Evolutionary conservation across 2,888 invertebrate genomes (phyloP).

Genomic region (Saturnia pavonia): DNA sequence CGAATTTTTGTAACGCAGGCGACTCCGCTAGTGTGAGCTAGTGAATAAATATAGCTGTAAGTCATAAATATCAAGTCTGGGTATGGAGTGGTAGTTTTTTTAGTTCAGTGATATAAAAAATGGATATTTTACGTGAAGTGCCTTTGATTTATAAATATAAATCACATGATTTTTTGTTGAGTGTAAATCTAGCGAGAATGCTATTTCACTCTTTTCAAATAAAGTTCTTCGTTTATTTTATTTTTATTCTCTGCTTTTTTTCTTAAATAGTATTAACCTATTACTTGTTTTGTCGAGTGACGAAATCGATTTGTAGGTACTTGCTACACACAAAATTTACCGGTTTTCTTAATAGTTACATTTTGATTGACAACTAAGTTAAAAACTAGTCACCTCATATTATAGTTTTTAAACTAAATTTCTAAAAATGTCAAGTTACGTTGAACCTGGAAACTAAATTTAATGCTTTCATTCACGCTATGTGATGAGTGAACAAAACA

Average conservation of each 20-base stretch:
- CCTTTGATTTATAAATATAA: not conserved
- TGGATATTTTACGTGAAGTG: slow-evolving; percentile 6
- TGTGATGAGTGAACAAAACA: not conserved
- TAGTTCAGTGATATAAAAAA: slow-evolving; percentile 9
- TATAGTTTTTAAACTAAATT: too few species aligned
- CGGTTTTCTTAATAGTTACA: too few species aligned
- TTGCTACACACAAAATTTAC: too few species aligned
- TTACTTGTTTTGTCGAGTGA: too few species aligned
- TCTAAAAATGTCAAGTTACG: not conserved
- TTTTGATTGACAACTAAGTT: too few species aligned
- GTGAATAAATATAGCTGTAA: not conserved
- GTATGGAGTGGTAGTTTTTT: slow-evolving; percentile 1
- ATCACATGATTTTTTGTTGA: not conserved
- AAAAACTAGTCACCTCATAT: too few species aligned
- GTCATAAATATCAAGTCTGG: slow-evolving; percentile 1
- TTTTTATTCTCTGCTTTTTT: too few species aligned
- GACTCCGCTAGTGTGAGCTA: not conserved
- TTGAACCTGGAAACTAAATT: not conserved
- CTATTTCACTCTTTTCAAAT: not conserved
- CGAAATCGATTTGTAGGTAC: too few species aligned
- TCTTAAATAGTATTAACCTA: too few species aligned
- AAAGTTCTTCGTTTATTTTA: not conserved
- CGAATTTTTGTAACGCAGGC: not conserved
- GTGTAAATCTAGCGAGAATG: not conserved
- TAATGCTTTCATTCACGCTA: not conserved